These are phyloP conservation scores for Camptogramma bilineatum DNA, from an alignment of 2,888 invertebrate genomes.

Conservation along the genomic window DNA sequence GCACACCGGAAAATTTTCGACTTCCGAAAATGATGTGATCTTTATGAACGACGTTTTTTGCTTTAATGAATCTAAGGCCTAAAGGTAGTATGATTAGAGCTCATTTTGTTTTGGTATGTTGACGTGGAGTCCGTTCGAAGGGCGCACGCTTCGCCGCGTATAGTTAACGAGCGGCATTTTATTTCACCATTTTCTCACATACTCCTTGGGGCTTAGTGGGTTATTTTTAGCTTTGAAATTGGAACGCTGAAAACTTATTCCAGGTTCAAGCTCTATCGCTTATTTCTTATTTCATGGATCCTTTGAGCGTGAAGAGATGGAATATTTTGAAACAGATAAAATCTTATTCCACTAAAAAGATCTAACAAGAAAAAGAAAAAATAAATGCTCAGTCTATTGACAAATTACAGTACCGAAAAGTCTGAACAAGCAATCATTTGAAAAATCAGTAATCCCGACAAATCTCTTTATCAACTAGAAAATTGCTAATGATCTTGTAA, in stretches of 20 bases:
- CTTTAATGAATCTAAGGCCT: conserved; percentile 4
- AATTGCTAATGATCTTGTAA: too few relatives aligned
- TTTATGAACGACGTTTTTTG: not conserved
- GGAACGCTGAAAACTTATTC: conserved; percentile 15
- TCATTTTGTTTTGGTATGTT: conserved; percentile 9
- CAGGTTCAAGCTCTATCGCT: conserved; percentile 2
- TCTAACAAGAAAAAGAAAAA: too few relatives aligned
- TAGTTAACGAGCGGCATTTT: conserved; percentile 76
- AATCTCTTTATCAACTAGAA: too few relatives aligned
- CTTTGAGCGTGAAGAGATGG: not conserved
- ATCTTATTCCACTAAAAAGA: not conserved
- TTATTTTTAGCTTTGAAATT: conserved; percentile 39
- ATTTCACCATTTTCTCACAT: conserved; percentile 47
- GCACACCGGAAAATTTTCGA: conserved; percentile 7
- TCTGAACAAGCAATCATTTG: too few relatives aligned
- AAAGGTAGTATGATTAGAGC: not conserved
- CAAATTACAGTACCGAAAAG: too few relatives aligned
- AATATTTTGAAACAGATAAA: not conserved
- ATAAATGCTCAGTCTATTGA: too few relatives aligned
- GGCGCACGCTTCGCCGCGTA: conserved; percentile 65
- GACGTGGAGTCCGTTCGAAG: conserved; percentile 56
- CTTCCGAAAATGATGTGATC: not conserved
- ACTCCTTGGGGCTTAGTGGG: conserved; percentile 20
- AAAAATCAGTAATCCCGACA: too few relatives aligned
- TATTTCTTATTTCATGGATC: conserved; percentile 3